Evolutionary conservation across 1,140 invertebrate species (phyloP).

Genomic region (Cotesia typhae): DNA sequence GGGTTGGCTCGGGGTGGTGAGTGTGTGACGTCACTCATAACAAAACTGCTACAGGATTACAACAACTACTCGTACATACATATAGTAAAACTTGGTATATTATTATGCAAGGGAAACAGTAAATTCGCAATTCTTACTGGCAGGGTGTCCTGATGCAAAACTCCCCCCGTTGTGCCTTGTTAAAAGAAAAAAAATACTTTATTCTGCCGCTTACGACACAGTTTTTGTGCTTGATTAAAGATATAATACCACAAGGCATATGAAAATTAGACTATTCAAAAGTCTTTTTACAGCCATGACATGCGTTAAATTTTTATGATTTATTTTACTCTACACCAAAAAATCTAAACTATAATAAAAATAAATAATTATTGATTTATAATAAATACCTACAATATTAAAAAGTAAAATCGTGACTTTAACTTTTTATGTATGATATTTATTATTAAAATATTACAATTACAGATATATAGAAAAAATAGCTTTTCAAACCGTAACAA

Average conservation of each 20-base stretch:
- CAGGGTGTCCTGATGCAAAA: conserved; percentile 11
- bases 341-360: too few species aligned
- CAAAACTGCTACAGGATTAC: conserved; percentile 9
- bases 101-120: conserved; percentile 49
- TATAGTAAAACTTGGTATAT: conserved; percentile 26
- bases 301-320: too few species aligned
- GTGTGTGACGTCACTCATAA: conserved; percentile 48
- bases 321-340: too few species aligned
- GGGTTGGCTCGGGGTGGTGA: conserved; percentile 38
- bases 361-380: too few species aligned
- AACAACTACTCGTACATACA: neutral
- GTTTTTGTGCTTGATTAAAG: conserved; percentile 18
- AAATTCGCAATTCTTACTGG: conserved; percentile 29
- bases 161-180: conserved; percentile 3
- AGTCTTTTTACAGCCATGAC: too few species aligned
- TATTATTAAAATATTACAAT: too few species aligned
- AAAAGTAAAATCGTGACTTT: too few species aligned
- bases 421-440: too few species aligned
- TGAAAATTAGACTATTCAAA: neutral
- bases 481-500: too few species aligned
- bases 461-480: too few species aligned
- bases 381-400: too few species aligned
- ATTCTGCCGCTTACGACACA: neutral
- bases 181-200: neutral
- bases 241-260: neutral